Evolutionary conservation across 2,113 vertebrate genomes (phyloP).

Genomic region (Notechis scutatus): DNA sequence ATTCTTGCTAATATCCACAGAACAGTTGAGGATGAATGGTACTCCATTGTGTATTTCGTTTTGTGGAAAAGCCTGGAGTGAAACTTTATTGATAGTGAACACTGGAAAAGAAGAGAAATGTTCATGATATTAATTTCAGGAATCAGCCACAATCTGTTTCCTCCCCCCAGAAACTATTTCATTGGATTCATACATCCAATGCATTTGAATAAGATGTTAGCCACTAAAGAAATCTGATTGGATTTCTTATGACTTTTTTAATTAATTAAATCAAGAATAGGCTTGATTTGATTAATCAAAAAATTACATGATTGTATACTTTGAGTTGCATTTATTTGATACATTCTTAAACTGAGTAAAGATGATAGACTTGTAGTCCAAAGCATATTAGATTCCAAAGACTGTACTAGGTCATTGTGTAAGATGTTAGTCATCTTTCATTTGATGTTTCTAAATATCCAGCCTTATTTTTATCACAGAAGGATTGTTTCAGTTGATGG

Average conservation of each 20-base stretch:
- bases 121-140: slow-evolving; percentile 27
- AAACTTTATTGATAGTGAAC: slow-evolving; percentile 70
- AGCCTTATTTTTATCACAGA: not conserved
- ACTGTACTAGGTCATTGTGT: not conserved
- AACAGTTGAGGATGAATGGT: slow-evolving; percentile 60
- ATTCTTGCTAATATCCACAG: slow-evolving; percentile 64
- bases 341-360: not conserved
- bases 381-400: not conserved
- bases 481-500: not conserved
- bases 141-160: not conserved
- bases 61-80: slow-evolving; percentile 53
- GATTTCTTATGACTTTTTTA: no score
- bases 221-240: not conserved
- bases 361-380: not conserved
- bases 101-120: slow-evolving; percentile 48
- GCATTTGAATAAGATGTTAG: not conserved
- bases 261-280: not conserved
- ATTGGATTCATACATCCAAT: not conserved
- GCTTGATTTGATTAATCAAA: not conserved
- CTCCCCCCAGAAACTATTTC: not conserved
- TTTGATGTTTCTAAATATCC: not conserved
- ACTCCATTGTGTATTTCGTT: slow-evolving; percentile 60
- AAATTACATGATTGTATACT: not conserved
- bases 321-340: not conserved
- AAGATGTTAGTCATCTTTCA: not conserved